Percentiles rank a stretch among this genome's conserved stretches.
Evolutionary conservation across 2,888 invertebrate genomes (phyloP).

Genomic region (Himalopsyche japonica): DNA sequence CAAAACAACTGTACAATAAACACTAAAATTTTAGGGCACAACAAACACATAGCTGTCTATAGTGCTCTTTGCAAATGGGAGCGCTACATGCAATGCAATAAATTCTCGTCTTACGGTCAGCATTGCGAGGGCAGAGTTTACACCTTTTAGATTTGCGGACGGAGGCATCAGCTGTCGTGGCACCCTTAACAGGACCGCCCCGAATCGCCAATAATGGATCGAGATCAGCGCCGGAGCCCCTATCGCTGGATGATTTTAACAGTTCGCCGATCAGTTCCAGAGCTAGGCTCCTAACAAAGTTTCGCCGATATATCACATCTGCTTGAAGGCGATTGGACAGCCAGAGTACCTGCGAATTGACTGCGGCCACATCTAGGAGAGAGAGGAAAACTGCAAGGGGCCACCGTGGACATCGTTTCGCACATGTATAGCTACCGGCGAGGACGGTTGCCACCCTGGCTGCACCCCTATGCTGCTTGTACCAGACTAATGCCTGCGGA

Average conservation of each 20-base stretch:
- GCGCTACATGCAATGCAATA: constrained; percentile 51
- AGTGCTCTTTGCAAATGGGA: constrained; percentile 53
- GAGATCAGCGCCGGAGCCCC: not conserved
- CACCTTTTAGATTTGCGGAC: constrained; percentile 24
- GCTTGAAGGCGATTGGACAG: constrained; percentile 46
- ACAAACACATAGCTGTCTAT: constrained; percentile 48
- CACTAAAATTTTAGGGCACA: constrained; percentile 44
- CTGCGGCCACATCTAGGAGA: constrained; percentile 53
- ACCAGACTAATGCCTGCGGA: constrained; percentile 47
- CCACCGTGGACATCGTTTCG: constrained; percentile 56
- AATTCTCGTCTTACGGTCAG: constrained; percentile 51
- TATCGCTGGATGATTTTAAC: constrained; percentile 15
- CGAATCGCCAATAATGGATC: constrained; percentile 31
- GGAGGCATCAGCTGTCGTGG: constrained; percentile 17
- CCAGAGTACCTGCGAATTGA: constrained; percentile 57
- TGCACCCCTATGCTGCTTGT: constrained; percentile 52
- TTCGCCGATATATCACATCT: constrained; percentile 44
- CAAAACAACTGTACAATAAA: not conserved
- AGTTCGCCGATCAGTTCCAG: constrained; percentile 47
- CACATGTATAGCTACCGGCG: constrained; percentile 56
- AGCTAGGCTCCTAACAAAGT: constrained; percentile 52
- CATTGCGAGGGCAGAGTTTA: constrained; percentile 43
- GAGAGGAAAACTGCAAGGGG: constrained; percentile 53
- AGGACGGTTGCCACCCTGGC: constrained; percentile 54
- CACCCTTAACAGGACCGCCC: constrained; percentile 27